These are phyloP conservation scores for Listronotus bonariensis DNA, from an alignment of 1,140 invertebrate genomes.

Conservation along the genomic window DNA sequence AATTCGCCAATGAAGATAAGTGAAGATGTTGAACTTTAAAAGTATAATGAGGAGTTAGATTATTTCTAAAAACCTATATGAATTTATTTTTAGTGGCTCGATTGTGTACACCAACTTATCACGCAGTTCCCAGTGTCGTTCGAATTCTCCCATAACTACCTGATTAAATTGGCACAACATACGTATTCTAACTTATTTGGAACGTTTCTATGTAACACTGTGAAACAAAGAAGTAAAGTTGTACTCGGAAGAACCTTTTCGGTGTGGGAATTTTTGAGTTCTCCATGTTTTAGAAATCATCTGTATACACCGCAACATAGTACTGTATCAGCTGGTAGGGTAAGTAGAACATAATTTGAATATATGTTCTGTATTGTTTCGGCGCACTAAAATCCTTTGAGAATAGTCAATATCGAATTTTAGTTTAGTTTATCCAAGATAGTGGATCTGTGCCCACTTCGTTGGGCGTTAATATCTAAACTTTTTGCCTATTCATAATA, in stretches of 20 bases:
- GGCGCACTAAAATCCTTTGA: too few species aligned
- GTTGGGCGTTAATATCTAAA: too few species aligned
- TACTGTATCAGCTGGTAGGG: conserved; percentile 41
- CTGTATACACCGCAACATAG: conserved; percentile 70
- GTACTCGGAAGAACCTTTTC: conserved; percentile 78
- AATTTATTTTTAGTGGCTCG: conserved; percentile 80
- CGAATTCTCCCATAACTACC: conserved; percentile 91
- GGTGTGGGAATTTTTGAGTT: conserved; percentile 85
- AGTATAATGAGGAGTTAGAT: too few species aligned
- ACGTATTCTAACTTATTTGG: conserved; percentile 95
- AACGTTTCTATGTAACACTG: conserved; percentile 93
- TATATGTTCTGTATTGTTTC: too few species aligned
- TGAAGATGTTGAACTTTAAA: too few species aligned
- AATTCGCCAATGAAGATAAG: too few species aligned
- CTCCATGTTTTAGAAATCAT: conserved; percentile 82
- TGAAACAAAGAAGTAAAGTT: conserved; percentile 72
- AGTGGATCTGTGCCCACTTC: too few species aligned
- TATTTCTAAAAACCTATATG: too few species aligned
- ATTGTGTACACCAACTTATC: conserved; percentile 92
- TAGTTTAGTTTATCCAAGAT: too few species aligned
- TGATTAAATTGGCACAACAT: conserved; percentile 95
- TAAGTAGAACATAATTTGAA: too few species aligned
- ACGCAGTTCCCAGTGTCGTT: conserved; percentile 91
- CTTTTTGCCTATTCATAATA: too few species aligned
- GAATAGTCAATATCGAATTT: too few species aligned